phyloP scores from a whole-genome alignment of 2,113 vertebrate genomes.

The Microcebus ravelobensis region DNA sequence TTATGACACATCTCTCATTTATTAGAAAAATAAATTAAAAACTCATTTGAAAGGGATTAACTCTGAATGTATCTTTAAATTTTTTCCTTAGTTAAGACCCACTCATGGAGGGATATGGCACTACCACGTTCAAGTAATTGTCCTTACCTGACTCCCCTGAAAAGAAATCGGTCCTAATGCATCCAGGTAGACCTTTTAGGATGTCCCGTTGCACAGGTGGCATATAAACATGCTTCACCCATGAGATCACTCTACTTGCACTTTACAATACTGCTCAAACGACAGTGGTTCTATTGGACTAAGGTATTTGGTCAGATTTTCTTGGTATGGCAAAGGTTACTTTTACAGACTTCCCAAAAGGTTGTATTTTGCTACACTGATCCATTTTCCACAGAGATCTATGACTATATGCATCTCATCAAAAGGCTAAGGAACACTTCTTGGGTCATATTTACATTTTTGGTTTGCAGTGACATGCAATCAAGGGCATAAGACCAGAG shows the following conservation, averaged over 20 bases:
- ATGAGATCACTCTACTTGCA: neutral
- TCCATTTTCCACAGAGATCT: conserved; percentile 21
- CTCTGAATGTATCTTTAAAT: neutral
- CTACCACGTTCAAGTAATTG: neutral
- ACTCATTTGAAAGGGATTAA: neutral
- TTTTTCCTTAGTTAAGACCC: neutral
- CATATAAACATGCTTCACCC: neutral
- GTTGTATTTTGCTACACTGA: neutral
- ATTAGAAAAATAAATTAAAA: conserved; percentile 37
- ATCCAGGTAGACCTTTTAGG: neutral
- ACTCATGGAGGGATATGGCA: neutral
- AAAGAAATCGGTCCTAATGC: neutral
- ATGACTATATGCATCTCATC: neutral
- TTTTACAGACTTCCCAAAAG: conserved; percentile 8
- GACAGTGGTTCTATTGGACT: neutral
- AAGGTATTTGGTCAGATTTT: neutral
- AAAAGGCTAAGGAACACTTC: conserved; percentile 17
- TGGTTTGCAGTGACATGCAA: neutral
- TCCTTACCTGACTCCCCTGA: neutral
- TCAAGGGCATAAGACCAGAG: neutral
- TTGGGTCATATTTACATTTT: neutral
- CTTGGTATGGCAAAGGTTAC: neutral
- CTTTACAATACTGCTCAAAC: neutral
- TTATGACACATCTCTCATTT: conserved; percentile 30
- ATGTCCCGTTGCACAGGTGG: neutral